Evolutionary conservation across 2,888 invertebrate genomes (phyloP).

Genomic region (Melieria omissa): DNA sequence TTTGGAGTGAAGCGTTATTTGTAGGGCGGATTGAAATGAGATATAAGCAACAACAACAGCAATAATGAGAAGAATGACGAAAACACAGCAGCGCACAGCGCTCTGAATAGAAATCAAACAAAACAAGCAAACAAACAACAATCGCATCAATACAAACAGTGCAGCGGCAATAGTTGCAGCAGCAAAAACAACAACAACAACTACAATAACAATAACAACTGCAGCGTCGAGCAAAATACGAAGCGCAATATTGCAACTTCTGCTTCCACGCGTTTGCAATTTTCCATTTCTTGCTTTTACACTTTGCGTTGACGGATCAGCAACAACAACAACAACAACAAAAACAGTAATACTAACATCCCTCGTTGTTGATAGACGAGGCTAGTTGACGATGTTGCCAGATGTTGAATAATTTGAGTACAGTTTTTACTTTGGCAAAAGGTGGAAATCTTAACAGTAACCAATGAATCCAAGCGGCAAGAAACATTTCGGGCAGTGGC

Average conservation of each 20-base stretch:
- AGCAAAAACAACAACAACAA: neutral
- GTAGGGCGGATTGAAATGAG: constrained; percentile 3
- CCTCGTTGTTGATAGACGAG: too few species aligned
- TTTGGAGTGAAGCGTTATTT: neutral
- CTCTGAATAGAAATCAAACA: neutral
- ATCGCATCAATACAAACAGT: constrained; percentile 37
- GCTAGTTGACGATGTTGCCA: too few species aligned
- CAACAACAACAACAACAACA: too few species aligned
- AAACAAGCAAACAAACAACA: constrained; percentile 32
- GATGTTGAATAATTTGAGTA: too few species aligned
- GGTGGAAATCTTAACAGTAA: too few species aligned
- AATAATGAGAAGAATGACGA: constrained; percentile 6
- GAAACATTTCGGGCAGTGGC: too few species aligned
- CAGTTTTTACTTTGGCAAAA: too few species aligned
- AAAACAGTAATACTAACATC: too few species aligned
- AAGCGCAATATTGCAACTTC: constrained; percentile 40
- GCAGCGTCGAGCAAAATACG: neutral
- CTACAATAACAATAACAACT: constrained; percentile 16
- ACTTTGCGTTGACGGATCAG: neutral
- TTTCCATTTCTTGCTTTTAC: constrained; percentile 21
- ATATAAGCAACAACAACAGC: constrained; percentile 14
- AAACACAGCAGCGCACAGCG: constrained; percentile 9
- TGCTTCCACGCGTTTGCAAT: constrained; percentile 37
- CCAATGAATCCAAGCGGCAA: too few species aligned
- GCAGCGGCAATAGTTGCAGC: neutral